Evolutionary conservation across 2,888 invertebrate genomes (phyloP), one percentile per base, ranked within the genome.

Genomic region (Spisula subtruncata): DNA sequence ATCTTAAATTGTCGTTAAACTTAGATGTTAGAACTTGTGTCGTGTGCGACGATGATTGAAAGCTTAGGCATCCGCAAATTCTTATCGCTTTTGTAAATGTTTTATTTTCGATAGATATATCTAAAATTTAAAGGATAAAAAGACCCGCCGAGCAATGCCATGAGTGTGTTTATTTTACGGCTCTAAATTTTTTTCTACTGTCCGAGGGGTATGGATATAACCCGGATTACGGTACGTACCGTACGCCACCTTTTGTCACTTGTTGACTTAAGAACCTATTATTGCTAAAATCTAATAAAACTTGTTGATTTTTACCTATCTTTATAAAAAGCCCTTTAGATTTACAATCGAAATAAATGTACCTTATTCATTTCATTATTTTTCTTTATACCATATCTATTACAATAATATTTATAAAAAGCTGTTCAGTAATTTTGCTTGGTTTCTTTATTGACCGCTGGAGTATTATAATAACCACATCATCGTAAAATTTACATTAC

Each of bases 91-190:
- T 66, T 20, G 81, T 83, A 48, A 85, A 91, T 92, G 92, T 92
- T 92, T 90, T 87, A 85, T 84, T 91, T 91, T 92, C 91, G 71
- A 90, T 79, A 83, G 48, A 81, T 89, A 91, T 83, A 89, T 92
- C 92, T 92, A 92, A 92, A 92, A 92, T 87, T 71, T 41, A 35
- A 75, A 48, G 35, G 83, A 91, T 91, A 91, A 91, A 41, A 91
- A 87, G 90, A 51, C n/a, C 75, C n/a, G 71, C 88, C 90, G 83
- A 79, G 51, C 41, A 20, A 66, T 18, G 54, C 87, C 46, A 29
- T 32, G 35, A 79, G 85, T 66, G 25, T 90, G 88, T 91, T 91
- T 89, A 66, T 81, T 60, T 88, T 81, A 51, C 79, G 82, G 86
- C 85, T 91, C 60, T 86, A 41, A 54, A 32, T 41, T 54, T 51